A percentile compares a stretch with the other conserved stretches of the same genome.
Evolutionary conservation across 2,113 vertebrate species (phyloP).

Genomic region (Ahaetulla prasina): DNA sequence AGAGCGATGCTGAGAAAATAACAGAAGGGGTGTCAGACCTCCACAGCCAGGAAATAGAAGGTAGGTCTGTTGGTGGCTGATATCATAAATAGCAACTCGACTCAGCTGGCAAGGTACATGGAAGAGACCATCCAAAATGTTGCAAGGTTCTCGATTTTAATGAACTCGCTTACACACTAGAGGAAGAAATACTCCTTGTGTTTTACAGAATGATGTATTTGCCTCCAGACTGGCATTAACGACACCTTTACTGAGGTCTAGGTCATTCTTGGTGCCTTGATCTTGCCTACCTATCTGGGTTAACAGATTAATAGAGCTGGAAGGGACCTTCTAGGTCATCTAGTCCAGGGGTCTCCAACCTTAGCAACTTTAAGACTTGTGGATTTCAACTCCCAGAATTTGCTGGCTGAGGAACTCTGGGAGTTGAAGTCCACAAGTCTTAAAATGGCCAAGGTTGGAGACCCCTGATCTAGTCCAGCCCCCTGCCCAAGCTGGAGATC

Average conservation of each 20-base stretch:
- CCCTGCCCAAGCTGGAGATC: background rate
- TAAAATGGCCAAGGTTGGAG: too few relatives aligned
- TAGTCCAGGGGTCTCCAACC: too few relatives aligned
- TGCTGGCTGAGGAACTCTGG: too few relatives aligned
- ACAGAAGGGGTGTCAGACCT: background rate
- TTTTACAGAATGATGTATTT: background rate
- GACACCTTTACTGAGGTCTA: background rate
- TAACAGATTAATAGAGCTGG: background rate
- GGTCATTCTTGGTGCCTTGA: background rate
- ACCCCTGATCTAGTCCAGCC: too few relatives aligned
- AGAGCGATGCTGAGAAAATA: background rate
- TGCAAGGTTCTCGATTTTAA: background rate
- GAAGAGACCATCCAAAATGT: background rate
- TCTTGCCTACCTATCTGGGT: background rate
- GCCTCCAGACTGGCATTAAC: background rate
- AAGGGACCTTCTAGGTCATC: background rate
- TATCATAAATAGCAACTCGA: background rate
- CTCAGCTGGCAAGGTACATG: background rate
- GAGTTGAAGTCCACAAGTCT: too few relatives aligned
- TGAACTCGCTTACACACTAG: background rate
- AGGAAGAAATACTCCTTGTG: background rate
- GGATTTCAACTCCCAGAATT: too few relatives aligned
- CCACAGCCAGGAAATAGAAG: background rate
- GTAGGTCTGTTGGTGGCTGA: background rate
- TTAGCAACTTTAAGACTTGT: too few relatives aligned